Evolutionary conservation across 1,140 invertebrate genomes (phyloP).

Genomic region (Linepithema humile): DNA sequence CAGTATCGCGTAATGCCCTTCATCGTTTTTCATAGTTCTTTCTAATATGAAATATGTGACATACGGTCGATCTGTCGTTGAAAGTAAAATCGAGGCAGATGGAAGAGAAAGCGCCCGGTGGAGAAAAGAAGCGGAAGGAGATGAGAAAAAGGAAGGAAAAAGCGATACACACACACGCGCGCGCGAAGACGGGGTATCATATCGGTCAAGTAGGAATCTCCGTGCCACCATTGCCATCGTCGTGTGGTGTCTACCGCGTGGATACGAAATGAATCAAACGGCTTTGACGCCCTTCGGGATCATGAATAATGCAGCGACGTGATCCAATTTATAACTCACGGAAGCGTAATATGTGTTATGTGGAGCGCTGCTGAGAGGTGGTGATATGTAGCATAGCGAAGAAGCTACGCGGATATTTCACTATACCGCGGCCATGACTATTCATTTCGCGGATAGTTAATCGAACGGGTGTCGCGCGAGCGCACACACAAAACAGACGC

Average conservation of each 20-base stretch:
- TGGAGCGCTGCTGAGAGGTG: slow-evolving; percentile 37
- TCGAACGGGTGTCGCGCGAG: slow-evolving; percentile 62
- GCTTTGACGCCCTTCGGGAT: slow-evolving; percentile 78
- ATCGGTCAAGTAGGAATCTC: slow-evolving; percentile 65
- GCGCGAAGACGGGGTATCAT: slow-evolving; percentile 15
- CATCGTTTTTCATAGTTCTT: slow-evolving; percentile 29
- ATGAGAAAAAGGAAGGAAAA: not conserved
- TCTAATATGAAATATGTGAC: slow-evolving; percentile 46
- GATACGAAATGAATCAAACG: slow-evolving; percentile 81
- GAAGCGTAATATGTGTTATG: slow-evolving; percentile 78
- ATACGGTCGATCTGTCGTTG: slow-evolving; percentile 33
- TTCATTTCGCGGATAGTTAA: slow-evolving; percentile 61
- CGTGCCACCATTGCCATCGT: slow-evolving; percentile 45
- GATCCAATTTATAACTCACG: slow-evolving; percentile 80
- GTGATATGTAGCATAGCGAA: slow-evolving; percentile 68
- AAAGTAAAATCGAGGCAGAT: slow-evolving; percentile 33
- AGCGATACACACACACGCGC: not conserved
- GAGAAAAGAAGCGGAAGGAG: too few relatives aligned
- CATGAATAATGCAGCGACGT: slow-evolving; percentile 80
- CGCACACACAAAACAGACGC: not conserved
- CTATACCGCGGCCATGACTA: slow-evolving; percentile 35
- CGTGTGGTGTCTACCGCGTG: slow-evolving; percentile 69
- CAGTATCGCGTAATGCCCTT: not conserved
- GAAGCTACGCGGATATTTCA: slow-evolving; percentile 67
- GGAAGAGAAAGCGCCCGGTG: not conserved